Evolutionary conservation across 2,888 invertebrate genomes (phyloP), one percentile per base, ranked within the genome.

Genomic region (Apamea sordens): DNA sequence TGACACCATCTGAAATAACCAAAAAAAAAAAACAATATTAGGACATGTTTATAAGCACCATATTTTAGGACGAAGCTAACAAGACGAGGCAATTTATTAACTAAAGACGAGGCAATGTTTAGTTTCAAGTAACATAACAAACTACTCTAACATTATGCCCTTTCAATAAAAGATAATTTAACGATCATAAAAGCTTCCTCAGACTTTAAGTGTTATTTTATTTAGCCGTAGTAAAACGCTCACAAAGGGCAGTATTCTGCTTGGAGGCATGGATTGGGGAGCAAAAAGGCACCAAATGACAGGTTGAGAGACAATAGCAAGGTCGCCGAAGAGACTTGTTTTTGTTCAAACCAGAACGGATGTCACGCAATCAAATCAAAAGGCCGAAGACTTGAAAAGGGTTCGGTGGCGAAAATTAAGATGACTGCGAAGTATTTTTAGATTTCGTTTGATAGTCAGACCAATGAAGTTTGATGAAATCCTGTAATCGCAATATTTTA

Each of bases 1-100:
- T 83, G 97, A 96, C 83, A 97, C 95, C 93, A 98, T 97, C 98
- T 98, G 98, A 41, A 98, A 92, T 79, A 86, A 88, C 28, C n/a
- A n/a, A 6, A 71, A 11, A 67, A 63, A 82, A 73, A 97, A 89
- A 92, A 93, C 10, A n/a, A 11, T 21, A 74, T 85, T 72, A 82
- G 70, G 32, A 36, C 18, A 67, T 44, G 56, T 53, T 71, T 69
- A 50, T 15, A 36, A 70, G 28, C 7, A 11, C 1, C 21, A 18
- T 24, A 21, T 32, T 63, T 77, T 32, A 53, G 1, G 28, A 24
- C 10, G 18, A n/a, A 36, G 15, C 50, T 56, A 5, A 36, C 6
- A 36, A 61, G 18, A 8, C 13, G 41, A n/a, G n/a, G n/a, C 36
- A 36, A 36, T 36, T 36, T 36, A 36, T 67, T 56, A 4, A 32